Conservation (phyloP, 35 echinoderm and acorn worm genomes). For the Acanthaster planci region DNA sequence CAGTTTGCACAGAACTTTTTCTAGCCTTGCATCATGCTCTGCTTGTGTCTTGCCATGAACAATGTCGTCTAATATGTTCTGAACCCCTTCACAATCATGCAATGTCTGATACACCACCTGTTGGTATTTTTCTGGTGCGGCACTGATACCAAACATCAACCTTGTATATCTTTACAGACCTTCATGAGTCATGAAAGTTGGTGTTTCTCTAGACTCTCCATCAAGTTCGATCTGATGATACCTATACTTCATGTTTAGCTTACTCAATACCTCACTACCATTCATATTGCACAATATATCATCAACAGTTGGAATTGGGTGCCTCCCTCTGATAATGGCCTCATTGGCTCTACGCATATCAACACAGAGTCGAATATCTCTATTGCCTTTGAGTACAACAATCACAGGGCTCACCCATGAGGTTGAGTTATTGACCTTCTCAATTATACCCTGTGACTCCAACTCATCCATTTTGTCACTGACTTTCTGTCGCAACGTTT, state of each 20-base stretch:
- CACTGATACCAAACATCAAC: constrained; percentile 66
- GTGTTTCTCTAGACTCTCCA: constrained; percentile 36
- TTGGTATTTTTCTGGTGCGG: constrained; percentile 56
- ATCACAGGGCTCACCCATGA: too few relatives aligned
- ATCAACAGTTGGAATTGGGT: constrained; percentile 53
- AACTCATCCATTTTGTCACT: constrained; percentile 53
- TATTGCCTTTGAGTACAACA: constrained; percentile 39
- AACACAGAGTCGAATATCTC: constrained; percentile 57
- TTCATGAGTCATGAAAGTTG: constrained; percentile 25
- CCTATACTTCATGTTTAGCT: constrained; percentile 45
- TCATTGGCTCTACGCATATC: constrained; percentile 70
- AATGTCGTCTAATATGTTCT: constrained; percentile 52
- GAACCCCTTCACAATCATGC: constrained; percentile 11
- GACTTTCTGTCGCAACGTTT: constrained; percentile 53
- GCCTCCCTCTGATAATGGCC: constrained; percentile 53
- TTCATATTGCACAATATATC: constrained; percentile 46
- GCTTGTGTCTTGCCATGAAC: not conserved
- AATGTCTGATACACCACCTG: constrained; percentile 44
- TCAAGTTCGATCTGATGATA: constrained; percentile 51
- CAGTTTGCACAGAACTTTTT: constrained; percentile 14
- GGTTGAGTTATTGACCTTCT: constrained; percentile 34
- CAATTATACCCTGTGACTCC: constrained; percentile 41
- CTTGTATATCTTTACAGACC: constrained; percentile 44
- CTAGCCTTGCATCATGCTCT: constrained; percentile 40
- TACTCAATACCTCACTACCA: constrained; percentile 37